Conservation (phyloP, 92 coral and sea anemone species). For the Porites cylindrica region DNA sequence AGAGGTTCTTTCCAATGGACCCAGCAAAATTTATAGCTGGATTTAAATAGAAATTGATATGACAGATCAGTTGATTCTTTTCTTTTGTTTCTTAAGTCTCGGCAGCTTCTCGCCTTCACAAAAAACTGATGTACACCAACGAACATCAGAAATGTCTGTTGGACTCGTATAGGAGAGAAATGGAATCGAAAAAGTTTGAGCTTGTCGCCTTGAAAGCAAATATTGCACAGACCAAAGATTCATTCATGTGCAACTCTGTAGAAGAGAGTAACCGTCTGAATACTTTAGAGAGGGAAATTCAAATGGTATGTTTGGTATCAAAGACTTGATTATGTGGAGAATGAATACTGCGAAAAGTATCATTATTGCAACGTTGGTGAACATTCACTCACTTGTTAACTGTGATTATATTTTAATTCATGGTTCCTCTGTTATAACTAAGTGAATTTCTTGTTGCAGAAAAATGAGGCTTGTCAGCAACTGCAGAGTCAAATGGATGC, state of each 20-base stretch:
- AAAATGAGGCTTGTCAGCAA: slow-evolving; percentile 81
- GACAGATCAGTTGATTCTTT: background rate
- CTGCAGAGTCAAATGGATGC: slow-evolving; percentile 78
- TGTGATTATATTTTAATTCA: too few relatives aligned
- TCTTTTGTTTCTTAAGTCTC: slow-evolving; percentile 58
- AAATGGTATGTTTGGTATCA: slow-evolving; percentile 67
- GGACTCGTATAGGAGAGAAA: slow-evolving; percentile 63
- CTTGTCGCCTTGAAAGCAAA: slow-evolving; percentile 72
- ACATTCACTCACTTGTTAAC: background rate
- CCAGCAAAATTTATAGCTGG: too few relatives aligned
- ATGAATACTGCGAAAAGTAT: too few relatives aligned
- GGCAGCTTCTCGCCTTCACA: slow-evolving; percentile 83
- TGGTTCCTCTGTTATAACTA: background rate
- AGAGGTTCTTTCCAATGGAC: background rate
- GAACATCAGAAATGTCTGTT: slow-evolving; percentile 92
- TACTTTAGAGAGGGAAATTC: slow-evolving; percentile 72
- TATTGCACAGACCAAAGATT: slow-evolving; percentile 56
- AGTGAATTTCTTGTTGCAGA: slow-evolving; percentile 45
- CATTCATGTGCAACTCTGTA: slow-evolving; percentile 32
- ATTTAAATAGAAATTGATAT: too few relatives aligned
- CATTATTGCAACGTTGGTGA: background rate
- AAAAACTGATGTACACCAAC: slow-evolving; percentile 84
- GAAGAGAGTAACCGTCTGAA: slow-evolving; percentile 27
- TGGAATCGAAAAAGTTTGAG: slow-evolving; percentile 75
- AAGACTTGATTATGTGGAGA: too few relatives aligned